Percentiles rank a stretch among this genome's conserved stretches.
Evolutionary conservation across 1,140 invertebrate genomes (phyloP).

Genomic region (Lycorma delicatula): DNA sequence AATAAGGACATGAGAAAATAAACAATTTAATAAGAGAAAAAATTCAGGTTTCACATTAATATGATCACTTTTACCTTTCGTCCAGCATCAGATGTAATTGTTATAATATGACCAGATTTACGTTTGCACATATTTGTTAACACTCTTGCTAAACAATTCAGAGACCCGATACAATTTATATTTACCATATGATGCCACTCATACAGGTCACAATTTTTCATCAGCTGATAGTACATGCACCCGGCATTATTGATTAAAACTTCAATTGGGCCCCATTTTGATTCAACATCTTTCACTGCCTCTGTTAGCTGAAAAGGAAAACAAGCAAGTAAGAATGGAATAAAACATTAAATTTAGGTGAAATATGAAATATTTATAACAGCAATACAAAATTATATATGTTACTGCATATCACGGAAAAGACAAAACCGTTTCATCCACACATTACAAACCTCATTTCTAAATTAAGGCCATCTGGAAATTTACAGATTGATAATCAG

Average conservation of each 20-base stretch:
- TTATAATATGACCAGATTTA: slow-evolving; percentile 27
- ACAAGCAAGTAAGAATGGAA: not conserved
- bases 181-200: slow-evolving; percentile 28
- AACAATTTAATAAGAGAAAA: not conserved
- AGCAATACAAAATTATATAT: too few relatives aligned
- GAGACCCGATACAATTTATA: slow-evolving; percentile 27
- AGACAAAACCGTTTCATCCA: too few relatives aligned
- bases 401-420: too few relatives aligned
- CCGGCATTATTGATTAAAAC: slow-evolving; percentile 31
- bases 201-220: slow-evolving; percentile 24
- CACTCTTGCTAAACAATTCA: slow-evolving; percentile 27
- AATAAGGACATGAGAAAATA: not conserved
- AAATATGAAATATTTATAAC: too few relatives aligned
- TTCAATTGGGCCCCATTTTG: slow-evolving; percentile 24
- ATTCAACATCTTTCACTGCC: slow-evolving; percentile 20
- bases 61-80: slow-evolving; percentile 18
- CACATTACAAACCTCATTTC: too few relatives aligned
- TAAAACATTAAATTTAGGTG: not conserved
- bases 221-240: slow-evolving; percentile 28
- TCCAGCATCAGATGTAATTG: slow-evolving; percentile 30
- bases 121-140: slow-evolving; percentile 24
- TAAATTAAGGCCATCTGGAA: too few relatives aligned
- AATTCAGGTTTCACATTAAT: not conserved
- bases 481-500: too few relatives aligned
- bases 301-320: slow-evolving; percentile 19